Conservation (phyloP, 2,797 vertebrate genomes). For the Garrulus glandarius region DNA sequence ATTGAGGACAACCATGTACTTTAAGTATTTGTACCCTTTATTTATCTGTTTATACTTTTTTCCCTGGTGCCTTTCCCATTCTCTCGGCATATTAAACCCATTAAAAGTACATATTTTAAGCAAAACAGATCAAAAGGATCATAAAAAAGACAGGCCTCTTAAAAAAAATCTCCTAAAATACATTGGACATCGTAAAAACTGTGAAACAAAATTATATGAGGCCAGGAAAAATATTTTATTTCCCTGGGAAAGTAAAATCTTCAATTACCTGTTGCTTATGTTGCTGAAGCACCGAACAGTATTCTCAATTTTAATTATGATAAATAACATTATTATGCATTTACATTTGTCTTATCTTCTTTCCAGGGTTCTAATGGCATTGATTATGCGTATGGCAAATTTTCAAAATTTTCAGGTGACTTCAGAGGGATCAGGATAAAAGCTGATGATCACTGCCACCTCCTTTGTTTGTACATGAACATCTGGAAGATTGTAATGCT, state of each 20-base stretch:
- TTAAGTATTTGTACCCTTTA: slow-evolving; percentile 5
- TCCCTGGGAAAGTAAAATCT: slow-evolving; percentile 47
- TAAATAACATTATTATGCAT: not conserved
- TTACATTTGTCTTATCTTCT: not conserved
- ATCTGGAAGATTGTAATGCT: not conserved
- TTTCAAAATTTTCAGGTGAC: not conserved
- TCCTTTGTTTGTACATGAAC: not conserved
- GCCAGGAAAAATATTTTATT: slow-evolving; percentile 59
- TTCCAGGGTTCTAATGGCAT: not conserved
- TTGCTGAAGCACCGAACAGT: not conserved
- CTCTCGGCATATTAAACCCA: not conserved
- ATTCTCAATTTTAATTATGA: not conserved
- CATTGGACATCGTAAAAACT: slow-evolving; percentile 22
- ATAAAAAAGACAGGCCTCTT: not conserved
- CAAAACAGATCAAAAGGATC: slow-evolving; percentile 27
- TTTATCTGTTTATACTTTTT: slow-evolving; percentile 47
- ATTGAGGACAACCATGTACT: slow-evolving; percentile 20
- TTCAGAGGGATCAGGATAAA: not conserved
- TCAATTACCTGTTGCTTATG: slow-evolving; percentile 2
- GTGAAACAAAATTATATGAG: slow-evolving; percentile 26
- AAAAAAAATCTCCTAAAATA: slow-evolving; percentile 33
- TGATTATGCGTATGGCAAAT: not conserved
- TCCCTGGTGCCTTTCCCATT: not conserved
- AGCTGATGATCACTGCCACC: not conserved
- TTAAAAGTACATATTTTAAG: slow-evolving; percentile 22